Evolutionary conservation across 2,797 vertebrate species (phyloP).

Genomic region (Acanthopagrus latus): DNA sequence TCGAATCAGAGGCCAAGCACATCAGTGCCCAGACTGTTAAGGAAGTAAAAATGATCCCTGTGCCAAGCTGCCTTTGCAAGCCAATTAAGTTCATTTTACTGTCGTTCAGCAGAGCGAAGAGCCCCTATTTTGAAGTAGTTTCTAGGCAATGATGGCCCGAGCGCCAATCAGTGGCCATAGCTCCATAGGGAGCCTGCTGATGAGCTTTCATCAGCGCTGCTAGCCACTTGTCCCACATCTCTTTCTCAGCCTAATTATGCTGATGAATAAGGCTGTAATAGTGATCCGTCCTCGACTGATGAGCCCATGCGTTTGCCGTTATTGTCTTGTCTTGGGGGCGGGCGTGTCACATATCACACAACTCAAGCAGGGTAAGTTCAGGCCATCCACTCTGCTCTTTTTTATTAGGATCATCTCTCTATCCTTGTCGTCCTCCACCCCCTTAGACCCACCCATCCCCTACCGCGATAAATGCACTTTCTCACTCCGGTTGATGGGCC

Average conservation of each 20-base stretch:
- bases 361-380: conserved; percentile 37
- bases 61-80: conserved; percentile 36
- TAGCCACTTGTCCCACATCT: conserved; percentile 76
- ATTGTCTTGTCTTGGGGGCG: conserved; percentile 64
- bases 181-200: conserved; percentile 73
- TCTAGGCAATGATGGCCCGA: conserved; percentile 65
- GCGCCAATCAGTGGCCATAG: conserved; percentile 74
- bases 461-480: conserved; percentile 12
- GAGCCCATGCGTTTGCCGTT: conserved; percentile 61
- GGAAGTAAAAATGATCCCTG: conserved; percentile 58
- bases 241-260: conserved; percentile 75
- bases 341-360: conserved; percentile 55
- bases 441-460: conserved; percentile 7
- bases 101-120: conserved; percentile 62
- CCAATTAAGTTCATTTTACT: conserved; percentile 74
- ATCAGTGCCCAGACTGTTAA: conserved; percentile 44
- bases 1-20: conserved; percentile 16
- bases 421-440: conserved; percentile 29
- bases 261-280: conserved; percentile 76
- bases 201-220: conserved; percentile 80
- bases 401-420: conserved; percentile 62
- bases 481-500: conserved; percentile 39
- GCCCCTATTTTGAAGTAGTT: conserved; percentile 67
- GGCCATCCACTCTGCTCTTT: conserved; percentile 45
- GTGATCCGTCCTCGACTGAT: conserved; percentile 72